Evolutionary conservation across 23 tunicate species (phyloP).

Genomic region (Styela clava): DNA sequence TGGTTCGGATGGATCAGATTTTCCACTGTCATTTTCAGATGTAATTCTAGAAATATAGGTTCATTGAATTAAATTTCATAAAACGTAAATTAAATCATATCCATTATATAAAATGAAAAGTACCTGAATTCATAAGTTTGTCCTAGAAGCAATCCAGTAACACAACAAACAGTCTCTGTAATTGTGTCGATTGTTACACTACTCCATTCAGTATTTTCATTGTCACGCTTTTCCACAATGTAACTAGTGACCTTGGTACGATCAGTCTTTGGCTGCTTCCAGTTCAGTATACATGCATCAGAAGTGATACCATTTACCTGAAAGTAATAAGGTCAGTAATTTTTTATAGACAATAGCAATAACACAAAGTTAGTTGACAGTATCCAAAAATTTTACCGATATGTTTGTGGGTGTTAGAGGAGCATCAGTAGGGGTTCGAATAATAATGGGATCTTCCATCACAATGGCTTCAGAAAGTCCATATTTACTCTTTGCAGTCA

Average conservation of each 20-base stretch:
- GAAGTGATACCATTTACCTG: conserved; percentile 48
- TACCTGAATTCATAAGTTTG: conserved; percentile 69
- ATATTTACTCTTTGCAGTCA: conserved; percentile 60
- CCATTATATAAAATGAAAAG: no score
- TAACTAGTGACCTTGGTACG: conserved; percentile 53
- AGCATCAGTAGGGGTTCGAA: conserved; percentile 47
- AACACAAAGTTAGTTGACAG: no score
- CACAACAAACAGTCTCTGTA: conserved; percentile 68
- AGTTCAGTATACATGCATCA: conserved; percentile 76
- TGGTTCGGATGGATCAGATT: conserved; percentile 79
- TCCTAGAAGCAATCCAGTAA: conserved; percentile 72
- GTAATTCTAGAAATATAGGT: conserved; percentile 29
- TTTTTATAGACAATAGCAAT: no score
- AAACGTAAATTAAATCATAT: no score
- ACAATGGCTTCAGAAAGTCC: conserved; percentile 58
- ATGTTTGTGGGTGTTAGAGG: conserved; percentile 69
- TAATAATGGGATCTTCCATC: conserved; percentile 64
- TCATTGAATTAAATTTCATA: not conserved
- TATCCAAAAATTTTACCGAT: no score
- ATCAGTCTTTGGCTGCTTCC: conserved; percentile 86
- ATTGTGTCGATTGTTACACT: conserved; percentile 64
- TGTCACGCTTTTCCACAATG: conserved; percentile 74
- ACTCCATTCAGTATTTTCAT: conserved; percentile 71
- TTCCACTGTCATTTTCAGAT: conserved; percentile 74
- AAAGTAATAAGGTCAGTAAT: no score